Evolutionary conservation across 2,113 vertebrate species (phyloP).

Genomic region (Parotia lawesii): DNA sequence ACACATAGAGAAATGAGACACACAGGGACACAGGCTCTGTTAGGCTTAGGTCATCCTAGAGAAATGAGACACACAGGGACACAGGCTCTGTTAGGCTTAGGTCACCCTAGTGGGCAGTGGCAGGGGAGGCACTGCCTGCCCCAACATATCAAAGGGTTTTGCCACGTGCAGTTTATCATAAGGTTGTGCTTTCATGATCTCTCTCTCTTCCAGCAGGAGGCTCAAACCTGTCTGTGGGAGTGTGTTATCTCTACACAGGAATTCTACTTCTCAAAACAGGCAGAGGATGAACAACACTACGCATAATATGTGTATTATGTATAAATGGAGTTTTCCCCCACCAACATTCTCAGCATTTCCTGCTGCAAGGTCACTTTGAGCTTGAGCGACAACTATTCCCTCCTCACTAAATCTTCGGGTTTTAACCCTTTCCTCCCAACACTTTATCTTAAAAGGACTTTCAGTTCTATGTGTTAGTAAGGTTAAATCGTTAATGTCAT

Average conservation of each 20-base stretch:
- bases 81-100: neutral
- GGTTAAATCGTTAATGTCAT: neutral
- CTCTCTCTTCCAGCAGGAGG: neutral
- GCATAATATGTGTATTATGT: neutral
- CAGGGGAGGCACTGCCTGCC: neutral
- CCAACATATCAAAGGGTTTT: neutral
- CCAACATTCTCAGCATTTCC: neutral
- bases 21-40: neutral
- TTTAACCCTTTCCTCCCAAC: neutral
- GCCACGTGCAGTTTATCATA: neutral
- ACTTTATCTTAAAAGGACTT: neutral
- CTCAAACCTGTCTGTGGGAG: neutral
- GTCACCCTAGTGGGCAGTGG: neutral
- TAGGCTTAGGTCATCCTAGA: neutral
- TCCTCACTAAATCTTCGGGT: neutral
- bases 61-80: neutral
- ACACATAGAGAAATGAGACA: neutral
- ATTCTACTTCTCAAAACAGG: neutral
- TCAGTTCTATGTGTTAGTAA: neutral
- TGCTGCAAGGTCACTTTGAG: neutral
- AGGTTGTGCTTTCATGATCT: neutral
- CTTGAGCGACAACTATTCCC: fast-evolving
- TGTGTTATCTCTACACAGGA: neutral
- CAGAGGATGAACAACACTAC: neutral
- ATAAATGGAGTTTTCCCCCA: neutral